Conservation (phyloP, 92 coral and sea anemone genomes). For the Isaurus tuberculatus region DNA sequence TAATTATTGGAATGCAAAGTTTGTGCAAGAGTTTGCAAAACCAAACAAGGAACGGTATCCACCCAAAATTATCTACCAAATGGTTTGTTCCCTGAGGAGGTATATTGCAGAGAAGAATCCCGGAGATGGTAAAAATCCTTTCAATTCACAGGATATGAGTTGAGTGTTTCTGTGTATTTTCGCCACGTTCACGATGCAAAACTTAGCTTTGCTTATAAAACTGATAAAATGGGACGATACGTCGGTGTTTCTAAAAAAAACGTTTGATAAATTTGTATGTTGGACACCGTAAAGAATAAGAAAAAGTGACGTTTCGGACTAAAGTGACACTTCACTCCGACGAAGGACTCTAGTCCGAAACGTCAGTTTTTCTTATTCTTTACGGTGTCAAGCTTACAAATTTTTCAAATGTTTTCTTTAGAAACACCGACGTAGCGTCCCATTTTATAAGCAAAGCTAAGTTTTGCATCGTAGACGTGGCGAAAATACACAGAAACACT, state of each 20-base stretch:
- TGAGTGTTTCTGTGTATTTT: slow-evolving; percentile 23
- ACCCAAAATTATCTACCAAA: slow-evolving; percentile 16
- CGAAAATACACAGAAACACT: slow-evolving; percentile 23
- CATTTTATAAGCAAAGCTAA: too few species aligned
- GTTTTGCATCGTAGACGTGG: slow-evolving; percentile 9
- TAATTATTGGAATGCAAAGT: slow-evolving; percentile 12
- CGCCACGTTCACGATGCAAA: slow-evolving; percentile 12
- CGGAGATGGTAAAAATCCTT: slow-evolving; percentile 22
- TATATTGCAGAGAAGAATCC: slow-evolving; percentile 9
- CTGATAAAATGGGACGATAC: too few species aligned
- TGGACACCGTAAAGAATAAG: too few species aligned
- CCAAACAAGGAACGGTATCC: slow-evolving; percentile 29
- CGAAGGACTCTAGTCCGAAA: too few species aligned
- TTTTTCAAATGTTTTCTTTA: too few species aligned
- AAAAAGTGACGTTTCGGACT: too few species aligned
- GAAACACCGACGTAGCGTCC: too few species aligned
- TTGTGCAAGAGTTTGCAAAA: slow-evolving; percentile 22
- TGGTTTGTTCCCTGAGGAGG: background rate
- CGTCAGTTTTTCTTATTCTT: too few species aligned
- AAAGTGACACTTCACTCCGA: too few species aligned
- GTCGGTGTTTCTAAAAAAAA: too few species aligned
- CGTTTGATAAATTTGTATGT: too few species aligned
- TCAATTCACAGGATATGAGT: slow-evolving; percentile 23
- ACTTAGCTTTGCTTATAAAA: slow-evolving; percentile 13
- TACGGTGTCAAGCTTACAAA: too few species aligned